Base-by-base conservation (phyloP, 2,888 invertebrate species). In the Drosophila nr. medialis region DNA sequence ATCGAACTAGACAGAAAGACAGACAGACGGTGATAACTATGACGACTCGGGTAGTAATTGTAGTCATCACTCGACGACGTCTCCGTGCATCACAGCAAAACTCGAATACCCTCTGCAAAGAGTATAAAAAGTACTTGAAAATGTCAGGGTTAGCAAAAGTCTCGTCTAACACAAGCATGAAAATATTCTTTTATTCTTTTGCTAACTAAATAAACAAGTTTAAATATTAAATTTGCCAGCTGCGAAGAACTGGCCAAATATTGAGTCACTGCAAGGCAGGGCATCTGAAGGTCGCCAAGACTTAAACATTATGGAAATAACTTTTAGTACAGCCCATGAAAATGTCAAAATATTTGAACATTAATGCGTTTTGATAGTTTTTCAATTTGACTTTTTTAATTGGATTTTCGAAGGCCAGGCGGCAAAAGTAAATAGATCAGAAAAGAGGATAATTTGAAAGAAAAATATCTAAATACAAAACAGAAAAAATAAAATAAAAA, bases 331-430 rank as follows among this genome's bases (percentile, higher is more conserved):
- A 70, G 75, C 48, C 65, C 29, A 69, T 81, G 56, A 72, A 80
- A 72, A 66, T 77, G 70, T 83, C 83, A 75, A 54, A 59, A n/a
- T 48, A 60, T 64, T 55, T 38, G 4, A 71, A 66, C 53, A 60
- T 64, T 79, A 84, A 79, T 74, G 15, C 54, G 59, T 54, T 72
- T 45, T 66, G 85, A 85, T 85, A 85, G 83, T 72, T 72, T 63
- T 60, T 68, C 72, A 61, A 77, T 70, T 71, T 77, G 68, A 53
- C 48, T 38, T 38, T 21, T 50, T 58, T 84, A 85, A 82, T 82
- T 85, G 85, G 83, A 74, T 82, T 79, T 77, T 54, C 48, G 50
- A 27, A 58, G 45, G 59, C 42, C 36, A 32, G 4, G 45, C 24
- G 18, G 32, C 53, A 56, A 60, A 62, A 34, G 63, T 61, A 55